Evolutionary conservation across 1,140 invertebrate genomes (phyloP).

Genomic region (Zaprionus inermis): DNA sequence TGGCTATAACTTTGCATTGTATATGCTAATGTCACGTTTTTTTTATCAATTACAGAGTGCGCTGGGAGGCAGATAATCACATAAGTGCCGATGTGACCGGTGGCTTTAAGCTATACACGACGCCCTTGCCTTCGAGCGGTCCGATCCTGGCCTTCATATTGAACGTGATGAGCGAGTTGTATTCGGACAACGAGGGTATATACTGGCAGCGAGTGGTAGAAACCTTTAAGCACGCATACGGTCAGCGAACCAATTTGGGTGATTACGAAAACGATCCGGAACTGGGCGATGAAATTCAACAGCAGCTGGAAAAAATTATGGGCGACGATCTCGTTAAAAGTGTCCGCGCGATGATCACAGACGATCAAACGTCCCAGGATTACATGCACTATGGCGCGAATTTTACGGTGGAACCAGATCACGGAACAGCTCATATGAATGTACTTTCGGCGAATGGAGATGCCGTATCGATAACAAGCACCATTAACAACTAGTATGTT

Average conservation of each 20-base stretch:
- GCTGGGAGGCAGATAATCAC: constrained; percentile 86
- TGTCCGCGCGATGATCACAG: constrained; percentile 87
- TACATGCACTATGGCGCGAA: constrained; percentile 89
- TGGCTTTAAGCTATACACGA: constrained; percentile 88
- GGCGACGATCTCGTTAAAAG: constrained; percentile 85
- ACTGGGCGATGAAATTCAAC: constrained; percentile 39
- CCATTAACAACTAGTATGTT: constrained; percentile 95
- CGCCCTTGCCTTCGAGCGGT: constrained; percentile 93
- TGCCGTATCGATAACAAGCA: constrained; percentile 96
- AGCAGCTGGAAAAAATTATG: constrained; percentile 55
- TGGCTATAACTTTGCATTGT: too few species aligned
- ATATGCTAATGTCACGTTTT: neutral
- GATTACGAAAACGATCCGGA: constrained; percentile 88
- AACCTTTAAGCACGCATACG: constrained; percentile 97
- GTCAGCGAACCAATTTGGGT: constrained; percentile 92
- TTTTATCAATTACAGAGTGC: constrained; percentile 45
- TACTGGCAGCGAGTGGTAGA: constrained; percentile 93
- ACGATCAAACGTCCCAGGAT: constrained; percentile 89
- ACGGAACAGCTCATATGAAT: constrained; percentile 96
- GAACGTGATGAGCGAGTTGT: constrained; percentile 89
- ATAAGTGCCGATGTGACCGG: constrained; percentile 85
- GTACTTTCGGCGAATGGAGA: constrained; percentile 95
- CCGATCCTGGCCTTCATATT: constrained; percentile 92
- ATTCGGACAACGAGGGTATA: constrained; percentile 84
- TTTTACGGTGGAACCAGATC: constrained; percentile 87